Percentiles rank a stretch among this genome's conserved stretches.
phyloP scores from a whole-genome alignment of 2,113 vertebrate genomes.

The Cacatua alba region DNA sequence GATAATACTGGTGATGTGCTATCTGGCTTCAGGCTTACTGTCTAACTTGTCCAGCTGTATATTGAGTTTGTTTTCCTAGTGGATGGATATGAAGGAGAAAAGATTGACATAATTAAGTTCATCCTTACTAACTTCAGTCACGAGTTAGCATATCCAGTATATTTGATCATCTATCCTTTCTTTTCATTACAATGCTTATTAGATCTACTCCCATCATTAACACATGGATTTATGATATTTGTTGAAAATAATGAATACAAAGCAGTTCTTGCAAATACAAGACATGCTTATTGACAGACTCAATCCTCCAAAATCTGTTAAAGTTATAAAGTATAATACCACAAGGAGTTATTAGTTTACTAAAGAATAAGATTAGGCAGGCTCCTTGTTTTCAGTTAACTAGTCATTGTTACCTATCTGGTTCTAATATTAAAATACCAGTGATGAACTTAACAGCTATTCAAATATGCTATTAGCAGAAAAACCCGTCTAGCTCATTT shows the following conservation, averaged over 20 bases:
- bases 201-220: not conserved
- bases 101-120: not conserved
- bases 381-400: not conserved
- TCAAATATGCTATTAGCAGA: not conserved
- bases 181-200: not conserved
- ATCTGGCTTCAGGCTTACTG: not conserved
- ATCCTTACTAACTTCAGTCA: not conserved
- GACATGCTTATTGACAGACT: not conserved
- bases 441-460: not conserved
- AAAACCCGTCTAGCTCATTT: not conserved
- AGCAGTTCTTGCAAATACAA: not conserved
- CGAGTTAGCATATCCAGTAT: not conserved
- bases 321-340: not conserved
- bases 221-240: not conserved
- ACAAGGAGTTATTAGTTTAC: not conserved
- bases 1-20: not conserved
- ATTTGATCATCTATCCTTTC: not conserved
- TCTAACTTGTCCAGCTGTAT: not conserved
- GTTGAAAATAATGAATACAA: not conserved
- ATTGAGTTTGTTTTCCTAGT: not conserved
- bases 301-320: not conserved
- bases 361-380: not conserved
- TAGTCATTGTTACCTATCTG: not conserved
- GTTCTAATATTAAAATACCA: not conserved
- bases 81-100: not conserved